Percentiles rank a stretch among this genome's conserved stretches.
Conservation (phyloP, 2,797 vertebrate species). For the Mastacembelus armatus region DNA sequence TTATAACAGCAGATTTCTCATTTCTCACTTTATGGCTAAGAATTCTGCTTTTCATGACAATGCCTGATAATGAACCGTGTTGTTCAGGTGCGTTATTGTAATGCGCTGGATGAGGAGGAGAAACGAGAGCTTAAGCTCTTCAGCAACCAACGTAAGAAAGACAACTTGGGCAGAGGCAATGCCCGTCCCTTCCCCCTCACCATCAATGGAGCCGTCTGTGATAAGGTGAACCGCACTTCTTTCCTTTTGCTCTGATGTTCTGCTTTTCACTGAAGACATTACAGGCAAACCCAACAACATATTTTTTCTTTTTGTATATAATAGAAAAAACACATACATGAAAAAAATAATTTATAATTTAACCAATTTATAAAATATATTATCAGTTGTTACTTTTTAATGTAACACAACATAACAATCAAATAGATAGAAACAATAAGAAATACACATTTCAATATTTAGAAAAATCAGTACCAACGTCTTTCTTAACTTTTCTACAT, state of each 20-base stretch:
- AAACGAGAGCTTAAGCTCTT: constrained; percentile 97
- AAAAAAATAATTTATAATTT: too few relatives aligned
- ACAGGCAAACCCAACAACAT: background rate
- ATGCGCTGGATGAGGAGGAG: constrained; percentile 95
- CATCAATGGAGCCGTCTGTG: constrained; percentile 92
- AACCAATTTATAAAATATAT: background rate
- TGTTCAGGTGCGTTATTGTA: constrained; percentile 88
- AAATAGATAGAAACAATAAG: constrained; percentile 17
- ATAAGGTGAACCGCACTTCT: constrained; percentile 86
- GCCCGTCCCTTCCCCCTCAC: constrained; percentile 94
- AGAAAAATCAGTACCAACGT: constrained; percentile 4
- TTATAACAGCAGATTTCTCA: background rate
- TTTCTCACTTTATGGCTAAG: background rate
- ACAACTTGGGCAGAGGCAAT: constrained; percentile 94
- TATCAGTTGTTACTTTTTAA: constrained; percentile 8
- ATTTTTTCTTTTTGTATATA: too few relatives aligned
- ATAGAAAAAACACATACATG: too few relatives aligned
- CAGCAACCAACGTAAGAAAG: constrained; percentile 96
- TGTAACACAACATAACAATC: too few relatives aligned
- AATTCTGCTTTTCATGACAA: background rate
- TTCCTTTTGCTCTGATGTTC: background rate
- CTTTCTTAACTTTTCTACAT: background rate
- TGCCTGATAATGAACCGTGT: constrained; percentile 16
- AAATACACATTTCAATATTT: constrained; percentile 22
- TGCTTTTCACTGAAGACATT: background rate